These are phyloP conservation scores for Redunca redunca DNA, from an alignment of 2,113 vertebrate species.

Conservation along the genomic window DNA sequence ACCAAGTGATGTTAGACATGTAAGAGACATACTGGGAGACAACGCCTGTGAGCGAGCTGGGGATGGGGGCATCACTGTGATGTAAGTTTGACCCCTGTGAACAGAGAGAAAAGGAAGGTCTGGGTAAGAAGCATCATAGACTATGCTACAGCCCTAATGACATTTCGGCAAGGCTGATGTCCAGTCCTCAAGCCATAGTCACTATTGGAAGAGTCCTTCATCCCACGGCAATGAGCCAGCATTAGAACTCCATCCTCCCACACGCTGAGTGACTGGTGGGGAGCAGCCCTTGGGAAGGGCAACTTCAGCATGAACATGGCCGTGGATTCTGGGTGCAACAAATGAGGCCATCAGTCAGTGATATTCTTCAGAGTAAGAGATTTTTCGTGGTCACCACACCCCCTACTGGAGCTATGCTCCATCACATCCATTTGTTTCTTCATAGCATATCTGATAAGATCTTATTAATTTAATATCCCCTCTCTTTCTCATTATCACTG, in stretches of 20 bases:
- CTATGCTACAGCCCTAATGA: not conserved
- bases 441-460: not conserved
- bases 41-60: not conserved
- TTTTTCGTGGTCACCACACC: not conserved
- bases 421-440: not conserved
- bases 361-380: not conserved
- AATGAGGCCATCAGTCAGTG: not conserved
- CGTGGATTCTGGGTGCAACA: not conserved
- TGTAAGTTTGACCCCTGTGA: not conserved
- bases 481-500: not conserved
- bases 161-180: not conserved
- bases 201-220: not conserved
- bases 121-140: not conserved
- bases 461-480: not conserved
- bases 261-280: not conserved
- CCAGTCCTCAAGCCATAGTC: not conserved
- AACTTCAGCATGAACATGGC: not conserved
- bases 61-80: not conserved
- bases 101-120: not conserved
- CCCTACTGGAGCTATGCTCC: not conserved
- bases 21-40: not conserved
- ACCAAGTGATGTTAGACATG: not conserved
- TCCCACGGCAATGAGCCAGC: not conserved
- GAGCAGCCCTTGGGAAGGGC: too few species aligned
- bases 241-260: not conserved